phyloP scores from a whole-genome alignment of 2,797 vertebrate species.

The Muraenolepis orangiensis region DNA sequence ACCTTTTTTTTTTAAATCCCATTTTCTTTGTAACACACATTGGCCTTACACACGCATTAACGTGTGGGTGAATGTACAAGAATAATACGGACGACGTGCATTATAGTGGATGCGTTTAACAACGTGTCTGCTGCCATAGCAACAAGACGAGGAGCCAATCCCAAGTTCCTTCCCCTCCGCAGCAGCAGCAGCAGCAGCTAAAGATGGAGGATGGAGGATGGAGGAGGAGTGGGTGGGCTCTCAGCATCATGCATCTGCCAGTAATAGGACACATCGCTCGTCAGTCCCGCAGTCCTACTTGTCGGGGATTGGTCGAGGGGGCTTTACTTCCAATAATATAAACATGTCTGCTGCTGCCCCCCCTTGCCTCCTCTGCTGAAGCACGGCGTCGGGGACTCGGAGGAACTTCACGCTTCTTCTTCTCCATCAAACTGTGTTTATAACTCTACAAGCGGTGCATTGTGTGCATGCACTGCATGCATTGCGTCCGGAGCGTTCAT shows the following conservation, averaged over 20 bases:
- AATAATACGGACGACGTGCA: conserved; percentile 41
- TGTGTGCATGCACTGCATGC: not conserved
- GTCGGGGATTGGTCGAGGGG: conserved; percentile 68
- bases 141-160: conserved; percentile 82
- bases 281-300: conserved; percentile 59
- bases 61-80: conserved; percentile 6
- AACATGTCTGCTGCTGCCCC: conserved; percentile 79
- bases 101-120: conserved; percentile 69
- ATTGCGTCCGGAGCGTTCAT: not conserved
- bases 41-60: conserved; percentile 19
- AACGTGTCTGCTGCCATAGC: conserved; percentile 81
- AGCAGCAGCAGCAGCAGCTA: conserved; percentile 36
- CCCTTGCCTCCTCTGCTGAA: conserved; percentile 65
- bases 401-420: conserved; percentile 72
- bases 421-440: conserved; percentile 76
- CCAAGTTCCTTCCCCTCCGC: conserved; percentile 75
- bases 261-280: conserved; percentile 60
- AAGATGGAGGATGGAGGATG: conserved; percentile 65
- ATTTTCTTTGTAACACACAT: too few species aligned
- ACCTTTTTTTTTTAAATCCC: too few species aligned
- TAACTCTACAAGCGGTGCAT: conserved; percentile 53
- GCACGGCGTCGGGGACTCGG: conserved; percentile 53
- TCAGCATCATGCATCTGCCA: conserved; percentile 48
- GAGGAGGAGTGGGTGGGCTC: conserved; percentile 69
- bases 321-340: conserved; percentile 77